Conservation (phyloP, 2,113 vertebrate genomes). For the Montifringilla adamsi region DNA sequence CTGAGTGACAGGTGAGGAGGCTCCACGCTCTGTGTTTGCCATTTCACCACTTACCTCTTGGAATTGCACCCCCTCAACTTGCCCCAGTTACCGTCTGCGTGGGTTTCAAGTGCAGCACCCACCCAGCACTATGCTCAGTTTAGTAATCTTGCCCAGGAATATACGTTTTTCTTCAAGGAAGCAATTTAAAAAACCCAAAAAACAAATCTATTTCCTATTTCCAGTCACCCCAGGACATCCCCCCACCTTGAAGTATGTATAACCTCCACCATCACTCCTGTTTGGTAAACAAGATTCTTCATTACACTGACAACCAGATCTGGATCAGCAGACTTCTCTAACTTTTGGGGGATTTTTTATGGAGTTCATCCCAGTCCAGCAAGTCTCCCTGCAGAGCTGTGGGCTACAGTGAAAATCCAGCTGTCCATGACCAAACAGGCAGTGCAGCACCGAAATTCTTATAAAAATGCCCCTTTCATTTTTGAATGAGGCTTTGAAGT, state of each 20-base stretch:
- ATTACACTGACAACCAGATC: neutral
- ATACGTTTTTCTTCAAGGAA: neutral
- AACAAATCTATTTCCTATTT: neutral
- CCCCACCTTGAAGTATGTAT: neutral
- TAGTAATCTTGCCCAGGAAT: neutral
- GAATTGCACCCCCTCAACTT: neutral
- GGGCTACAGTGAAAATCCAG: neutral
- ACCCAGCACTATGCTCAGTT: neutral
- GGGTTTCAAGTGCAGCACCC: neutral
- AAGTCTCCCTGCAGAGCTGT: neutral
- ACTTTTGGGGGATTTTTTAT: neutral
- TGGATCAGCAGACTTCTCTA: neutral
- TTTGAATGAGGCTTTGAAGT: neutral
- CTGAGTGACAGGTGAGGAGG: neutral
- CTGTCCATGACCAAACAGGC: neutral
- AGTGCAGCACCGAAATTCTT: neutral
- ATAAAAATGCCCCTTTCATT: neutral
- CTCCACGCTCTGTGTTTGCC: neutral
- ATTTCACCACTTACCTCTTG: neutral
- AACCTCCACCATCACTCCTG: neutral
- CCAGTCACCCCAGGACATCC: neutral
- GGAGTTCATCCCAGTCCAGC: neutral
- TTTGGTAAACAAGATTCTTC: neutral
- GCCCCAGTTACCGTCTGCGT: neutral
- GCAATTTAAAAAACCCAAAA: neutral